Conservation (phyloP, 2,888 invertebrate species). For the Hoplodrina blanda region DNA sequence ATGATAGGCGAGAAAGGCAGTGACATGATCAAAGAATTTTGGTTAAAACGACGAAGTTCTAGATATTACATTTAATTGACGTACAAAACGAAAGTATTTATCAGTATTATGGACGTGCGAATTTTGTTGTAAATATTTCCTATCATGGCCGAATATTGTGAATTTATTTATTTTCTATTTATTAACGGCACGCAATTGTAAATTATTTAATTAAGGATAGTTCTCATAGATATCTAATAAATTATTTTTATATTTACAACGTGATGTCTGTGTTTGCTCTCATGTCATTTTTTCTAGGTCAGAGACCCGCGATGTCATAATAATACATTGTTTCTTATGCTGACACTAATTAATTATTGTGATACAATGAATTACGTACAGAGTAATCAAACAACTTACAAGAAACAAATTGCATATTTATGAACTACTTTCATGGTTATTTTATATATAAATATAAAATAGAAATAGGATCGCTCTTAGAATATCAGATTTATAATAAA, state of each 20-base stretch:
- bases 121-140: conserved; percentile 58
- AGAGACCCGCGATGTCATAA: conserved; percentile 57
- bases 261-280: conserved; percentile 32
- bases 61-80: conserved; percentile 79
- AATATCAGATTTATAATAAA: not conserved
- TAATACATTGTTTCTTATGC: conserved; percentile 44
- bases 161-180: conserved; percentile 40
- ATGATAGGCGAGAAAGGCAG: conserved; percentile 98
- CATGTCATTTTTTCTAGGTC: conserved; percentile 52
- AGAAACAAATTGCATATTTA: not conserved
- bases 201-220: conserved; percentile 32
- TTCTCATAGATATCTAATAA: conserved; percentile 43
- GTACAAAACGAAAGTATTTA: conserved; percentile 58
- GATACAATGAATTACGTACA: conserved; percentile 36
- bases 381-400: conserved; percentile 48
- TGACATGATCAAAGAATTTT: conserved; percentile 96
- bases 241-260: conserved; percentile 20
- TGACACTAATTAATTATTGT: conserved; percentile 53
- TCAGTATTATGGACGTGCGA: conserved; percentile 65
- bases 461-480: not conserved
- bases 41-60: conserved; percentile 92
- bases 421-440: not conserved
- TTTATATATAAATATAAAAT: not conserved
- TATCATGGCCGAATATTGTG: conserved; percentile 4
- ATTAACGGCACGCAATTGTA: conserved; percentile 29